Evolutionary conservation across 2,797 vertebrate genomes (phyloP), one percentile per base, ranked within the genome.

Genomic region (Benthosema pterotum): DNA sequence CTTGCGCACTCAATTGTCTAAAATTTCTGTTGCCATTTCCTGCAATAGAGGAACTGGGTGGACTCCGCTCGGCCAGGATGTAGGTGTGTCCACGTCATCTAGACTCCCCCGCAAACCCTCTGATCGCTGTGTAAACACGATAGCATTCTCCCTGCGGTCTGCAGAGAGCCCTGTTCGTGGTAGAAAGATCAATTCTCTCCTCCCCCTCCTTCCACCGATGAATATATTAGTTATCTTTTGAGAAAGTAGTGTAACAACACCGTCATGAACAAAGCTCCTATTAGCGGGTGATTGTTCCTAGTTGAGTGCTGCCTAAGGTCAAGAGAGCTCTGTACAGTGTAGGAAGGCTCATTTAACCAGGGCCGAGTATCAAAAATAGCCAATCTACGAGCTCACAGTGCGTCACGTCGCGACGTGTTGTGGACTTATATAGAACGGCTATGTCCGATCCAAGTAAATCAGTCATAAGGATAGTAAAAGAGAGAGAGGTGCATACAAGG

Each of bases 91-190:
- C 65, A 74, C 12, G 57, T 58, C 32, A 49, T 52, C 74, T 65
- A 49, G 67, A 77, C 72, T 78, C 51, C 59, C 69, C 57, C 32
- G 11, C 32, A 71, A 60, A 72, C 77, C 64, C 70, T 77, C 67
- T 49, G 65, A 68, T 74, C 1, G 19, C 86, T 87, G 88, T 74
- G 79, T 85, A 88, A 92, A 93, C 89, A 89, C 53, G 81, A 90
- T 87, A 89, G 80, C 78, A 58, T 85, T 87, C 80, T 69, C 75
- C 75, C 53, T 55, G 77, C 69, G 71, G 70, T 76, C 72, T 76
- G 72, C 75, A 77, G 76, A 85, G 66, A 78, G 73, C 43, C 32
- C 32, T 38, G 32, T 63, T 56, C 42, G 14, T 74, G 78, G 64
- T 70, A 80, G 64, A 80, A 70, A 69, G 63, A 65, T 19, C 49